Evolutionary conservation across 2,888 invertebrate genomes (phyloP), one percentile per base, ranked within the genome.

Genomic region (Augochlorella aurata): DNA sequence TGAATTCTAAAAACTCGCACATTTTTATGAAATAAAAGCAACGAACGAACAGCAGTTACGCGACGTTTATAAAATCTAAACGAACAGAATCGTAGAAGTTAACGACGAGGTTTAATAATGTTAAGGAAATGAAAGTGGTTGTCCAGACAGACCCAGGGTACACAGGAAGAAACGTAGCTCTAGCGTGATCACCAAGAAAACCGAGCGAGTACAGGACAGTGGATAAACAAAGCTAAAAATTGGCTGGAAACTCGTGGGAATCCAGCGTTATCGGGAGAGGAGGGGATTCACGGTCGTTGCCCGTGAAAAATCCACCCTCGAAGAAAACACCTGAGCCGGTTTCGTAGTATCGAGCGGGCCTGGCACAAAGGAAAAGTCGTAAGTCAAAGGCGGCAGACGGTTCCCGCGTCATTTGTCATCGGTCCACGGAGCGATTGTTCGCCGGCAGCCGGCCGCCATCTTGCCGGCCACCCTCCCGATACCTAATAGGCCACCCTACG

Each of bases 361-460:
- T 79, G 67, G 69, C 79, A 89, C 89, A 89, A 89, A 88, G 87
- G 86, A 88, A 88, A 82, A 83, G 86, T 86, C 85, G 87, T 89
- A 89, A 89, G 89, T 89, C 87, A 87, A 75, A 78, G 86, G 83
- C 88, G 83, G 83, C 87, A 82, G 89, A 88, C 87, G 88, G 84
- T 80, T 87, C 86, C 83, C 81, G 83, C 81, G 87, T 92, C 91
- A 92, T 92, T 92, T 92, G 92, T 92, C 92, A 92, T 92, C 92
- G 90, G 85, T 84, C 87, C 87, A 85, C 84, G 87, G 70, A 86
- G 88, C 90, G 87, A 92, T 92, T 92, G 90, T 92, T 91, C 89
- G 90, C 85, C 89, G 79, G 78, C 83, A 84, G 44, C 82, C 61
- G 86, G 83, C 87, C 90, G 90, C 89, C 90, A 91, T 91, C 87